These are phyloP conservation scores for Invenusta paracnida DNA, from an alignment of 2,888 invertebrate species.

Conservation along the genomic window DNA sequence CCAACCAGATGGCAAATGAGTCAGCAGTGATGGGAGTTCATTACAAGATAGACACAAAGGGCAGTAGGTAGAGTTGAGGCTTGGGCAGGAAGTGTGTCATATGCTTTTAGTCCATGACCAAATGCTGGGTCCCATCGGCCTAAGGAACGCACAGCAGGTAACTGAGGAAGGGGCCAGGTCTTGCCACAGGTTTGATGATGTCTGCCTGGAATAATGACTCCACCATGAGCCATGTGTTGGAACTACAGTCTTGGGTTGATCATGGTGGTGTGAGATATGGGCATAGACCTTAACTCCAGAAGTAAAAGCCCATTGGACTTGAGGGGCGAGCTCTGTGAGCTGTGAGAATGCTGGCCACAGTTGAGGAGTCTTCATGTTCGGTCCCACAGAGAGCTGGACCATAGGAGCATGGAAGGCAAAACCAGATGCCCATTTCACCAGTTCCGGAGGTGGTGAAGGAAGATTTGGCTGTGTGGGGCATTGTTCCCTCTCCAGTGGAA, in stretches of 20 bases:
- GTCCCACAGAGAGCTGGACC: no score
- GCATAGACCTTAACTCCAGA: no score
- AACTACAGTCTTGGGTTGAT: neutral
- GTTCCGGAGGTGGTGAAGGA: no score
- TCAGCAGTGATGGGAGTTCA: neutral
- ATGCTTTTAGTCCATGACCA: neutral
- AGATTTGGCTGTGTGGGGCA: no score
- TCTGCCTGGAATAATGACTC: neutral
- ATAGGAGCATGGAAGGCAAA: no score
- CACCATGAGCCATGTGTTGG: neutral
- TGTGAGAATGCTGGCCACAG: no score
- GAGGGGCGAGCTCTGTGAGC: no score
- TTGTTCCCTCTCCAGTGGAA: no score
- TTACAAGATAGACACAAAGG: neutral
- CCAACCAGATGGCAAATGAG: neutral
- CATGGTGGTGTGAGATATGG: neutral
- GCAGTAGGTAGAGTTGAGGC: neutral
- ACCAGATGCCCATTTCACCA: no score
- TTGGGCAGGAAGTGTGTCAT: neutral
- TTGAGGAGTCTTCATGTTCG: no score
- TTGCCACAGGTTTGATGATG: neutral
- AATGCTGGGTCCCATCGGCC: neutral
- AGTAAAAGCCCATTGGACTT: no score
- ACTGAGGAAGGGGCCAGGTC: neutral
- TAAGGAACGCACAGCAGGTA: neutral